A percentile compares a stretch with the other conserved stretches of the same genome.
These are phyloP conservation scores for Acronicta aceris DNA, from an alignment of 2,888 invertebrate genomes.

Conservation along the genomic window DNA sequence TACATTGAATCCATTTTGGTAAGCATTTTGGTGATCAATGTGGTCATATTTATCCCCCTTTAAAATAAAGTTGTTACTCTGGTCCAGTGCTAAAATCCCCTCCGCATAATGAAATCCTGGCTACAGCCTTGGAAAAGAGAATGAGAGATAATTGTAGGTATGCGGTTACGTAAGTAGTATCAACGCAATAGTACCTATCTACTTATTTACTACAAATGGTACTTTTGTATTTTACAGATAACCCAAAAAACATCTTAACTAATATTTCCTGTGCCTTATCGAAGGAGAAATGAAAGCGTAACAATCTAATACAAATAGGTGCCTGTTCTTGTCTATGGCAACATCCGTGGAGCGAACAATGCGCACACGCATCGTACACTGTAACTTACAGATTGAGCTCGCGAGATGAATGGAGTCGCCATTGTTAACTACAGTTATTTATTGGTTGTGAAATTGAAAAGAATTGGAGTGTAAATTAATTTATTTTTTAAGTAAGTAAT, in stretches of 20 bases:
- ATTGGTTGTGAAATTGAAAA: conserved; percentile 18
- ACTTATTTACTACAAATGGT: too few relatives aligned
- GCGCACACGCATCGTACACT: conserved; percentile 26
- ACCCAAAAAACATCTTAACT: not conserved
- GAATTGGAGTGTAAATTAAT: conserved; percentile 9
- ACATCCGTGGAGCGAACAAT: conserved; percentile 43
- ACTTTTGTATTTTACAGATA: not conserved
- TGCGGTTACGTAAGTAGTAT: too few relatives aligned
- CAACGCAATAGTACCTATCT: too few relatives aligned
- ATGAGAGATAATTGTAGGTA: too few relatives aligned
- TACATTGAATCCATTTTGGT: too few relatives aligned
- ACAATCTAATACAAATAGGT: conserved; percentile 31
- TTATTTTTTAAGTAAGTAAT: too few relatives aligned
- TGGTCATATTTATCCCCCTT: too few relatives aligned
- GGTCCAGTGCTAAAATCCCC: too few relatives aligned
- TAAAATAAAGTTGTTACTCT: too few relatives aligned
- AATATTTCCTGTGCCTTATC: conserved; percentile 9
- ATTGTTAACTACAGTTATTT: conserved; percentile 19
- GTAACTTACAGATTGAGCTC: conserved; percentile 19
- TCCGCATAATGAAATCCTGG: too few relatives aligned
- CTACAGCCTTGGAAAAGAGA: too few relatives aligned
- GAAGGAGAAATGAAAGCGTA: conserved; percentile 33
- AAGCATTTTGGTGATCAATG: too few relatives aligned
- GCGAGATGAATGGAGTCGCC: conserved; percentile 33
- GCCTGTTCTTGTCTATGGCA: conserved; percentile 19